Evolutionary conservation across 2,888 invertebrate species (phyloP), one percentile per base, ranked within the genome.

Genomic region (Mesorhabditis sp.): DNA sequence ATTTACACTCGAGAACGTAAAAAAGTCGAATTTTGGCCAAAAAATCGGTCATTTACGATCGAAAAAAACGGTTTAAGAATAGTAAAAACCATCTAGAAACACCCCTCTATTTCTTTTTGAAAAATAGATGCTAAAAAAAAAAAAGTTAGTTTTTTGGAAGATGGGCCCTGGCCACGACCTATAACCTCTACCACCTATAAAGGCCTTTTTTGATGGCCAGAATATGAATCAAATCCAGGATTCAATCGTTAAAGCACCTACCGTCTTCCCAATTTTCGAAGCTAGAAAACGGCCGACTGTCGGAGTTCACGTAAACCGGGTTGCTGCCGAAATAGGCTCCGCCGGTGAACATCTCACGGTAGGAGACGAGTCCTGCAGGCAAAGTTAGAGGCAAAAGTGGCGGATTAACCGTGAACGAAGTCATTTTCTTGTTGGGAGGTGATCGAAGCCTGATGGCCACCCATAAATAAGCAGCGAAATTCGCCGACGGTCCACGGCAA

Each of bases 381-480:
- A 50, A 44, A 43, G 4, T 64, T 15, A 4, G 65, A 62, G 28
- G 6, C 4, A n/a, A 41, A 45, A n/a, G 43, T 13, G n/a, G n/a
- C n/a, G n/a, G n/a, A 70, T 76, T 76, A 43, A 81, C 80, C 80
- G 65, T 80, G 74, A 43, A 83, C 79, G 71, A 83, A 83, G 71
- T 80, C 77, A 71, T 83, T 83, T 70, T 83, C 83, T 71, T 78
- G 77, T 13, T 74, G 67, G 70, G 75, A 76, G 65, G 76, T 76
- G 65, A 83, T 76, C 15, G 83, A 80, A 43, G 76, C 74, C 67
- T 83, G 83, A 65, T 83, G 83, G 45, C 77, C 82, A 62, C 82
- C 83, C 71, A 80, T 76, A 76, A 83, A 83, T 65, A 80, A 76
- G 70, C 83, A 83, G 63, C 81, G 80, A 76, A 83, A 82, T 69